phyloP scores from a whole-genome alignment of 2,113 vertebrate species.

The Athene cunicularia region DNA sequence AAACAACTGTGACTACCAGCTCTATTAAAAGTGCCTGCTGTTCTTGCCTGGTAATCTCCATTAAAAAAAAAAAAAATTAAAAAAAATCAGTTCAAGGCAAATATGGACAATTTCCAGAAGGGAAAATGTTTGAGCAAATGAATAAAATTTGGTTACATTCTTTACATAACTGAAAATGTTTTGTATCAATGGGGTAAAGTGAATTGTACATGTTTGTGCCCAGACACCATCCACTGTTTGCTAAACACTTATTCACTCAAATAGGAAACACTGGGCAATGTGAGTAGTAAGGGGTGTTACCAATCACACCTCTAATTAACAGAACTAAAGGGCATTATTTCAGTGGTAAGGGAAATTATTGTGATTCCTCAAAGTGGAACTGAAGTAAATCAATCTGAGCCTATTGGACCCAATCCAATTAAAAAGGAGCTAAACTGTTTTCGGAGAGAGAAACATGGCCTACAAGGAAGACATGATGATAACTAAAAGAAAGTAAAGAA shows the following conservation, averaged over 20 bases:
- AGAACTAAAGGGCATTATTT: conserved; percentile 12
- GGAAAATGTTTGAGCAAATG: neutral
- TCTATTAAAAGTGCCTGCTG: neutral
- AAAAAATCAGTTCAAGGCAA: neutral
- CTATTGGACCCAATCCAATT: conserved; percentile 51
- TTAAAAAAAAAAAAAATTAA: neutral
- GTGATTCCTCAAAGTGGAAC: conserved; percentile 29
- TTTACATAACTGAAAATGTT: neutral
- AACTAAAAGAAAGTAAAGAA: conserved; percentile 1
- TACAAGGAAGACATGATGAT: neutral
- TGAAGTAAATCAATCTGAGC: conserved; percentile 46
- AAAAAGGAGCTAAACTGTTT: conserved; percentile 45
- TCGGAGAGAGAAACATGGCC: neutral
- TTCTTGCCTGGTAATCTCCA: neutral
- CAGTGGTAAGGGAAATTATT: neutral
- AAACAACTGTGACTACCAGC: neutral
- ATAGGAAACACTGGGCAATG: neutral
- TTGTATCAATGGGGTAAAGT: neutral
- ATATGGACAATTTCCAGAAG: neutral
- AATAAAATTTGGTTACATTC: neutral
- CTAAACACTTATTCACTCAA: neutral
- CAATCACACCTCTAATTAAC: conserved; percentile 8
- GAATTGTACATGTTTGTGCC: neutral
- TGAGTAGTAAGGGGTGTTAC: neutral
- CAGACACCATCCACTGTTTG: neutral